phyloP scores from a whole-genome alignment of 2,888 invertebrate genomes.

The Ormyrus nitidulus region DNA sequence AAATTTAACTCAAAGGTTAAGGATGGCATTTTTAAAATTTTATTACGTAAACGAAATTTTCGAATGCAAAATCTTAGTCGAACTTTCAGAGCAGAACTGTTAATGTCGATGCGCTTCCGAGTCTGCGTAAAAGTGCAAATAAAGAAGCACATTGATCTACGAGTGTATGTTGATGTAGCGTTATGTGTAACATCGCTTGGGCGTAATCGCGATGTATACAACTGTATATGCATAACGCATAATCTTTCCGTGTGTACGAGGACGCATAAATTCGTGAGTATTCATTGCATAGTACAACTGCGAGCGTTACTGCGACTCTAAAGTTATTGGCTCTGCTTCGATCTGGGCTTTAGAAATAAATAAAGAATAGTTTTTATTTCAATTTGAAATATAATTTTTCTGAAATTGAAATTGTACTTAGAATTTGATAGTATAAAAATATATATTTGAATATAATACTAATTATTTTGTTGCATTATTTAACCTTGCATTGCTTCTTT shows the following conservation, averaged over 20 bases:
- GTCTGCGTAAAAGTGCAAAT: slow-evolving; percentile 26
- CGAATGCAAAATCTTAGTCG: too few species aligned
- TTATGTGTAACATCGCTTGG: slow-evolving; percentile 21
- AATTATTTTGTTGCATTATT: too few species aligned
- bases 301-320: not conserved
- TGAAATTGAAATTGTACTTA: not conserved
- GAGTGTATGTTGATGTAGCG: slow-evolving; percentile 4
- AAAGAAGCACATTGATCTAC: not conserved
- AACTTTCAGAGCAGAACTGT: slow-evolving; percentile 45
- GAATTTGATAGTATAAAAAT: not conserved
- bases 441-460: not conserved
- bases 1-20: too few species aligned
- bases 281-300: not conserved
- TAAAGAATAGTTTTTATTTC: not conserved
- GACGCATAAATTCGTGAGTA: not conserved
- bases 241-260: slow-evolving; percentile 11
- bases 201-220: not conserved
- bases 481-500: too few species aligned
- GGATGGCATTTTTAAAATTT: too few species aligned
- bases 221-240: slow-evolving; percentile 33
- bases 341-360: not conserved
- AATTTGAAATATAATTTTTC: too few species aligned
- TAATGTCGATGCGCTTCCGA: slow-evolving; percentile 52
- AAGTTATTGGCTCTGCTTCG: not conserved
- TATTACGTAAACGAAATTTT: too few species aligned